Evolutionary conservation across 2,113 vertebrate species (phyloP), one percentile per base, ranked within the genome.

Genomic region (Ammodramus savannarum): DNA sequence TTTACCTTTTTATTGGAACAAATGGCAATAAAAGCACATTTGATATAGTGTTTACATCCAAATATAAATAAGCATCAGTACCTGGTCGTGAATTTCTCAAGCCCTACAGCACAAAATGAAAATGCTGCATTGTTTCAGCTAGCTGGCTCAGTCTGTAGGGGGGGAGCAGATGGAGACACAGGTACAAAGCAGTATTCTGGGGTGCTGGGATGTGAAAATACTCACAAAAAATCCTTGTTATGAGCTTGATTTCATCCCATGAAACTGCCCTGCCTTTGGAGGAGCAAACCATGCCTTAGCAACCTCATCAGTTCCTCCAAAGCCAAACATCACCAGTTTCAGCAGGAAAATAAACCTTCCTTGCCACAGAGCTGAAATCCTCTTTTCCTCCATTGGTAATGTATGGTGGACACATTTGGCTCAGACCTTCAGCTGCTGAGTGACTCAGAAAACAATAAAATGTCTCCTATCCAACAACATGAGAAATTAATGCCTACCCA

Each of bases 371-470:
- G 17, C 26, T 52, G 31, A 43, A 73, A 18, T 14, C 16, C 44
- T 34, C 38, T 1, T 3, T 15, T 41, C 46, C 8, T 13, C 8
- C 10, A 15, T 34, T 18, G 51, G 3, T 2, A 4, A 25, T 3
- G 25, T 41, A 26, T 14, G 34, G 6, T 20, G 44, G 55, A 27
- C 16, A n/a, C 16, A 6, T 41, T 38, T 73, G 62, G 22, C 34
- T 90, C 18, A 59, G 26, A 59, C n/a, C 74, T 74, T 55, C 78
- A 78, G 32, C 46, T 41, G 5, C 41, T 34, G 48, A 71, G 31
- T 15, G 41, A 36, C 16, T 39, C 67, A 10, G 34, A 18, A 66
- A 75, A 79, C n/a, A 85, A 11, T 36, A 29, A 87, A 57, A 49
- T 6, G 2, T 7, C 25, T 83, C 17, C 43, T 44, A 14, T 4